These are phyloP conservation scores for Ellobius talpinus DNA, from an alignment of 2,113 vertebrate species.

Conservation along the genomic window DNA sequence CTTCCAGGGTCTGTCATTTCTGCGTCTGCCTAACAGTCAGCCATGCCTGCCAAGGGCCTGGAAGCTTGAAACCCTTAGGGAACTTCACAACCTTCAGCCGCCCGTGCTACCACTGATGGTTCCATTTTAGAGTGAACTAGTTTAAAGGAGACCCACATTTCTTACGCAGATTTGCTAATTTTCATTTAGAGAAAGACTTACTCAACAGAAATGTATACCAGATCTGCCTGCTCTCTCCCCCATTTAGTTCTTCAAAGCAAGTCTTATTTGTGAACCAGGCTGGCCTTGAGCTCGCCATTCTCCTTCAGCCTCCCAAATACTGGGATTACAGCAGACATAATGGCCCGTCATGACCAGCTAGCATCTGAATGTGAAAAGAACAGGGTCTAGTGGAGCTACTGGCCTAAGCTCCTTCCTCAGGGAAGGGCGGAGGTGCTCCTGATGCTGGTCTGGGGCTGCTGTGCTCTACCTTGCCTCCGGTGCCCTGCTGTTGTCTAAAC, in stretches of 20 bases:
- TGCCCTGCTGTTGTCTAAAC: neutral
- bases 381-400: neutral
- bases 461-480: neutral
- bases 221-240: neutral
- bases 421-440: neutral
- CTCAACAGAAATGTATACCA: neutral
- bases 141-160: slow-evolving; percentile 15
- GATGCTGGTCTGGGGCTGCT: neutral
- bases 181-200: slow-evolving; percentile 50
- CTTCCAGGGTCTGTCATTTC: neutral
- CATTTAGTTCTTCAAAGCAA: neutral
- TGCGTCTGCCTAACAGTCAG: neutral
- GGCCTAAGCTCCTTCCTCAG: neutral
- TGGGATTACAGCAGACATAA: neutral
- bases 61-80: neutral
- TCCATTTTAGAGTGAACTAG: slow-evolving; percentile 13
- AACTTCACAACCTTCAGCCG: neutral
- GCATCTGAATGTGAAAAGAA: slow-evolving; percentile 8
- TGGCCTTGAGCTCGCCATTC: neutral
- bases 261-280: neutral
- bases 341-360: too few species aligned
- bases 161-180: neutral
- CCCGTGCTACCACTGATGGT: neutral
- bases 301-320: too few species aligned
- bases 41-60: neutral